These are phyloP conservation scores for Phenganax marumi DNA, from an alignment of 92 coral and sea anemone genomes.

Conservation along the genomic window DNA sequence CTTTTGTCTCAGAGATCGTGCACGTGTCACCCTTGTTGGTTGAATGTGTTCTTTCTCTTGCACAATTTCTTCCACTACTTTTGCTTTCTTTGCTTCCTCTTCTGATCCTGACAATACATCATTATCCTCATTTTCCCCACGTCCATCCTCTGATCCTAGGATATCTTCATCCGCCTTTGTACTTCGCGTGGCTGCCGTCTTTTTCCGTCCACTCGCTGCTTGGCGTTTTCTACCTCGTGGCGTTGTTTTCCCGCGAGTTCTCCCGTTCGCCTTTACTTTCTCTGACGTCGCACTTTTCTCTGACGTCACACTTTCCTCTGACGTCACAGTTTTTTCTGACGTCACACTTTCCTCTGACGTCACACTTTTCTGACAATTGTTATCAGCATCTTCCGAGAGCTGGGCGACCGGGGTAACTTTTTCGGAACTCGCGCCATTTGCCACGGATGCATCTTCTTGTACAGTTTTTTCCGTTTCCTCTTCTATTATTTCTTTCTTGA, in stretches of 20 bases:
- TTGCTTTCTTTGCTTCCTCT: slow-evolving; percentile 29
- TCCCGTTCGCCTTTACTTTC: background rate
- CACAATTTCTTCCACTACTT: slow-evolving; percentile 13
- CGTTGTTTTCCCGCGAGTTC: background rate
- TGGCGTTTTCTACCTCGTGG: slow-evolving; percentile 23
- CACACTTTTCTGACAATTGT: background rate
- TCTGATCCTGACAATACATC: slow-evolving; percentile 18
- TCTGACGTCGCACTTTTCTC: no score
- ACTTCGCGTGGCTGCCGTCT: background rate
- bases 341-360: slow-evolving; percentile 19
- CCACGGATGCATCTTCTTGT: slow-evolving; percentile 27
- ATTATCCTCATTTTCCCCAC: background rate
- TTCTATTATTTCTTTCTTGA: background rate
- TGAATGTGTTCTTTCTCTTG: slow-evolving; percentile 27
- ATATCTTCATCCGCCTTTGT: background rate
- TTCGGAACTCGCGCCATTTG: slow-evolving; percentile 26
- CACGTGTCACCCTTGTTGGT: slow-evolving; percentile 31
- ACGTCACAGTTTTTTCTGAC: no score
- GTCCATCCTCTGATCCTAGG: background rate
- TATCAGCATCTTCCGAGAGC: background rate
- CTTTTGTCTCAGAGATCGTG: slow-evolving; percentile 6
- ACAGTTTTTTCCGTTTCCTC: slow-evolving; percentile 22
- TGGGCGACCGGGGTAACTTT: slow-evolving; percentile 14
- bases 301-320: no score
- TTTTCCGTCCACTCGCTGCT: background rate